Evolutionary conservation across 2,888 invertebrate species (phyloP), one percentile per base, ranked within the genome.

Genomic region (Laothoe populi): DNA sequence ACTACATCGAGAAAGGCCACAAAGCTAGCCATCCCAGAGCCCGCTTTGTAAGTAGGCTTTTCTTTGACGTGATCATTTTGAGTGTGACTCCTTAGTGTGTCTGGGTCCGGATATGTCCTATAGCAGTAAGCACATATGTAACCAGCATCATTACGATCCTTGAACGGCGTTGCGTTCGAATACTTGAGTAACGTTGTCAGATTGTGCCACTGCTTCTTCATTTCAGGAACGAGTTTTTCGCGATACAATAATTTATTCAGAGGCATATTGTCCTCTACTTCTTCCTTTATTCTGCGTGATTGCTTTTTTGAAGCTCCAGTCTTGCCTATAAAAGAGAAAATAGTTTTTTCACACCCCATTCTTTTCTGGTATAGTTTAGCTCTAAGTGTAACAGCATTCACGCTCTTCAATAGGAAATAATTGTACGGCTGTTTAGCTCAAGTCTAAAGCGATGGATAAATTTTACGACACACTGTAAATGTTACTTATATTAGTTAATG

Each of bases 291-390:
- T 64, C 80, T 72, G 73, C 75, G 80, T 81, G 86, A 87, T 71
- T 77, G 78, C 67, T 82, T 88, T 85, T 88, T 88, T 72, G 81
- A 73, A 70, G 83, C 83, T 80, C 88, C 82, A 75, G 83, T 82
- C 69, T 78, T 79, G 86, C 91, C 91, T 92, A 91, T 88, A 91
- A 91, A 91, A 91, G 90, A 91, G 70, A 91, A 90, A 89, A 86
- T 73, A 84, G 19, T 35, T 82, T 79, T 83, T 86, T 89, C 85
- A 90, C 84, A 84, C 79, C 84, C 82, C 83, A 73, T 53, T 11
- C 19, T 53, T 53, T 53, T 4, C 24, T 42, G 40, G n/a, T 1
- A 24, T 13, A 57, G n/a, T 57, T 57, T 57, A 58, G 38, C 38
- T 58, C 40, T 42, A 58, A 40, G 16, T 40, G 23, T 57, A 13